A percentile compares a stretch with the other conserved stretches of the same genome.
Conservation (phyloP, 1,140 invertebrate genomes). For the Drosophila seguyi region DNA sequence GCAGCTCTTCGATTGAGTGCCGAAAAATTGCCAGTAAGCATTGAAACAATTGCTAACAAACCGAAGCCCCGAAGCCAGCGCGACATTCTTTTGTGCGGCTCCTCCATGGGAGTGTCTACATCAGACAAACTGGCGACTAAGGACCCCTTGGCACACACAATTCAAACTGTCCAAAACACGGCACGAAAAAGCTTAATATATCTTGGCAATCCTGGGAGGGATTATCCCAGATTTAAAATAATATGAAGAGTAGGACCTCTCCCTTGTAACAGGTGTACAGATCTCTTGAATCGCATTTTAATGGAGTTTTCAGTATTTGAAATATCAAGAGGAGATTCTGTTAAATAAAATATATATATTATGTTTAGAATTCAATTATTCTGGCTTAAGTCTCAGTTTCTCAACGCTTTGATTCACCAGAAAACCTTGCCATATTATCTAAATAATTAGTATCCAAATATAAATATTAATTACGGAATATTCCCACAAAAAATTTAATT, state of each 20-base stretch:
- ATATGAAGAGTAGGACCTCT: neutral
- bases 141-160: conserved; percentile 53
- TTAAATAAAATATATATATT: neutral
- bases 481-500: neutral
- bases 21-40: conserved; percentile 56
- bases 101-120: conserved; percentile 45
- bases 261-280: neutral
- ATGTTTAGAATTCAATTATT: neutral
- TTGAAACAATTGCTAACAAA: conserved; percentile 54
- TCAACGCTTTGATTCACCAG: too few relatives aligned
- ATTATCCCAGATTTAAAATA: neutral
- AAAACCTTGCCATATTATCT: too few relatives aligned
- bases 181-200: conserved; percentile 17
- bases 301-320: neutral
- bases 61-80: conserved; percentile 7
- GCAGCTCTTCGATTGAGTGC: conserved; percentile 67
- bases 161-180: conserved; percentile 24
- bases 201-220: neutral
- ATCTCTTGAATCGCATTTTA: neutral
- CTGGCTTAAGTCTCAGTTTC: neutral
- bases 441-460: neutral
- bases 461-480: neutral
- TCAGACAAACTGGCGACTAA: conserved; percentile 76
- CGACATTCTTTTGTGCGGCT: conserved; percentile 41
- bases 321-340: neutral